phyloP scores from a whole-genome alignment of 2,888 invertebrate genomes.

The Seladonia tumulorum region DNA sequence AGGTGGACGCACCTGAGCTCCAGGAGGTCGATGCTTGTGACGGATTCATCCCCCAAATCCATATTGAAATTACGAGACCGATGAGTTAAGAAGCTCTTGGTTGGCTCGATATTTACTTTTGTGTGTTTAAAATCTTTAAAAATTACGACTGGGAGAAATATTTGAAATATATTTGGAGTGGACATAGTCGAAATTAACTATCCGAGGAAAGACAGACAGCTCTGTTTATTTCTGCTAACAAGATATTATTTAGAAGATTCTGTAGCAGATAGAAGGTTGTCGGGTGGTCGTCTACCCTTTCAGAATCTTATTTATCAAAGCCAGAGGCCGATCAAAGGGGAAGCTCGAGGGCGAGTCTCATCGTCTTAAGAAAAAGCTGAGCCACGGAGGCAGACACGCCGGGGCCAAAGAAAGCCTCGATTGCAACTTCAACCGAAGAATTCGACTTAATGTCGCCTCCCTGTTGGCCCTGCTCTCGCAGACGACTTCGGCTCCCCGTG shows the following conservation, averaged over 20 bases:
- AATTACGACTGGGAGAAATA: background rate
- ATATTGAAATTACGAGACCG: too few species aligned
- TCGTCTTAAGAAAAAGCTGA: background rate
- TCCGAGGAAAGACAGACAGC: background rate
- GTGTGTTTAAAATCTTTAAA: background rate
- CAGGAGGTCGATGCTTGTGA: background rate
- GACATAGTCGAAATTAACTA: too few species aligned
- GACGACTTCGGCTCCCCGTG: slow-evolving; percentile 8
- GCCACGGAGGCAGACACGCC: background rate
- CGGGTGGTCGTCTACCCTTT: background rate
- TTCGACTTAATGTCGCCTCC: slow-evolving; percentile 5
- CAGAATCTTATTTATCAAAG: slow-evolving; percentile 14
- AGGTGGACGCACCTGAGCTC: background rate
- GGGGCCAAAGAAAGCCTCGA: background rate
- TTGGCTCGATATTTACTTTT: background rate
- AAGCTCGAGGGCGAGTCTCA: background rate
- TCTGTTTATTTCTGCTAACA: background rate
- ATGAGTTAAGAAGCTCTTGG: too few species aligned
- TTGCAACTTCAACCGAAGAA: slow-evolving; percentile 3
- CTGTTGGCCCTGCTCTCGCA: background rate
- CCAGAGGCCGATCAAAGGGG: background rate
- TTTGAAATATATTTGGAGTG: background rate
- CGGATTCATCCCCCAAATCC: background rate
- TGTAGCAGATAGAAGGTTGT: background rate
- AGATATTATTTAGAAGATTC: background rate